Conservation (phyloP, 2,888 invertebrate species). For the Pedicia rivosa region DNA sequence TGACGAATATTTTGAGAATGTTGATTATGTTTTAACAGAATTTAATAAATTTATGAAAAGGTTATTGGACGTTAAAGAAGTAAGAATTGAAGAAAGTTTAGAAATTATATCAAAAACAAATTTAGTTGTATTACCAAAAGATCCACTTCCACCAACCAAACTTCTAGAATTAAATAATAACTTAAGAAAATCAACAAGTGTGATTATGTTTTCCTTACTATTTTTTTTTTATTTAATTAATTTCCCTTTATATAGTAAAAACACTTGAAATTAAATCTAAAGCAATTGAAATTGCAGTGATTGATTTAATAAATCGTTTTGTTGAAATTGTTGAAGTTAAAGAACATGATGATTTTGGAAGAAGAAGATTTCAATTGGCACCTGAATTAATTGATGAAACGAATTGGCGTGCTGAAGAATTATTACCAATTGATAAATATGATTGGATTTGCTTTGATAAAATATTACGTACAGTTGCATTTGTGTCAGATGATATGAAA, state of each 20-base stretch:
- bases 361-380: conserved; percentile 41
- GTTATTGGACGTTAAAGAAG: conserved; percentile 58
- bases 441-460: conserved; percentile 28
- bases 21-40: conserved; percentile 30
- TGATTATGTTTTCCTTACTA: too few species aligned
- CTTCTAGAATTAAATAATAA: conserved; percentile 50
- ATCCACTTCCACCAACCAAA: conserved; percentile 41
- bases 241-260: too few species aligned
- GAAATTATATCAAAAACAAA: conserved; percentile 41
- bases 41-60: conserved; percentile 18
- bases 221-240: too few species aligned
- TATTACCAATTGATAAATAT: conserved; percentile 26
- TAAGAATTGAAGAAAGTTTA: conserved; percentile 53
- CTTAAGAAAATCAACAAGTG: conserved; percentile 31
- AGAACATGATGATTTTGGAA: conserved; percentile 34
- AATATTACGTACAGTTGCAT: conserved; percentile 23
- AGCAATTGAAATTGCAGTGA: conserved; percentile 59
- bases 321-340: conserved; percentile 34
- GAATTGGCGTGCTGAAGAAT: conserved; percentile 27
- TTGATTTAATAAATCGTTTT: conserved; percentile 63
- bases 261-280: conserved; percentile 41
- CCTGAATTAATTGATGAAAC: conserved; percentile 34
- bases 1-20: conserved; percentile 23
- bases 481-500: conserved; percentile 21
- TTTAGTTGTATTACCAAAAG: conserved; percentile 44